Evolutionary conservation across 2,113 vertebrate genomes (phyloP), one percentile per base, ranked within the genome.

Genomic region (Myodes glareolus): DNA sequence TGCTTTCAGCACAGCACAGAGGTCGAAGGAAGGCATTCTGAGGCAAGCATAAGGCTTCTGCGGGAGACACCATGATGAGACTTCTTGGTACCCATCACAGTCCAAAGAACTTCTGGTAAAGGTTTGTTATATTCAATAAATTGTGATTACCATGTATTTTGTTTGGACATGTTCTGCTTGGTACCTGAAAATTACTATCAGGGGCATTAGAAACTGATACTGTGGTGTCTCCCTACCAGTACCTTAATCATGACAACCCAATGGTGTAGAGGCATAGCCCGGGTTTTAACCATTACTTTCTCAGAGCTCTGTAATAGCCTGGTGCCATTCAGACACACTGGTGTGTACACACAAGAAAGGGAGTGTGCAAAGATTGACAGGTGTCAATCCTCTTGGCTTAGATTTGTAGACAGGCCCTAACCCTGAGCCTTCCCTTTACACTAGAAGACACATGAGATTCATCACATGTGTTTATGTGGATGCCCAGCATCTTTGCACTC

Each of bases 321-420:
- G 0, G 11, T 10, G 33, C 10, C 25, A 14, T 80, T 52, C 2
- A 0, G 31, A 25, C 17, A 65, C 25, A 1, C 52, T 1, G 27
- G 14, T 19, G 39, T 29, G 5, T 16, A 3, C 2, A 13, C 29
- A 42, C 23, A n/a, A 42, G 21, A 10, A 50, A 16, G n/a, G 7
- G 17, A 21, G 0, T 42, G 3, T 72, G 19, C 19, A 5, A 61
- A 67, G 58, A 50, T n/a, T n/a, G n/a, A n/a, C 9, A 0, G 0
- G 42, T 63, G 2, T 81, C 50, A 47, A n/a, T 19, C 13, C 14
- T 7, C 23, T 7, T 6, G 61, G 19, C 1, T 31, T 55, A 33
- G 19, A 45, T 45, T 52, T 39, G 33, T 67, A 55, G 14, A 33
- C 42, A 39, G 25, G 68, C 68, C 5, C 10, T 2, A 5, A n/a